These are phyloP conservation scores for Actenoides lindsayi DNA, from an alignment of 2,113 vertebrate species.

Conservation along the genomic window DNA sequence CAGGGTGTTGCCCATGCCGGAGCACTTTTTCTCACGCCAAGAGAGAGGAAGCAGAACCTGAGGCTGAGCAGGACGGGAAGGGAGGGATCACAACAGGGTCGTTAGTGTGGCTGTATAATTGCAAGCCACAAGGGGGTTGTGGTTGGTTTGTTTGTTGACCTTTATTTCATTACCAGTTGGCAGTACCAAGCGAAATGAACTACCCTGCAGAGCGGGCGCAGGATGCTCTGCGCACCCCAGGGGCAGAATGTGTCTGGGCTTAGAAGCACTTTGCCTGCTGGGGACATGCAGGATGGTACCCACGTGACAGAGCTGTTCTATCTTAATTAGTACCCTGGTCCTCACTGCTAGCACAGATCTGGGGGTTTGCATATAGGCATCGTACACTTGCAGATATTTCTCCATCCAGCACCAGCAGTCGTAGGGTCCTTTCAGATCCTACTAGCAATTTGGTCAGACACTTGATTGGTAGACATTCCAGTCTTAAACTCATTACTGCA, in stretches of 20 bases:
- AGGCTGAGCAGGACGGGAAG: background rate
- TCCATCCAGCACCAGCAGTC: background rate
- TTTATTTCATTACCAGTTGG: background rate
- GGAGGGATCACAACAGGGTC: background rate
- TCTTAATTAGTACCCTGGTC: background rate
- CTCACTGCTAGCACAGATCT: background rate
- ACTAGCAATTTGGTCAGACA: background rate
- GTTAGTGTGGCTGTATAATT: background rate
- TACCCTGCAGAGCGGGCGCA: fast-evolving
- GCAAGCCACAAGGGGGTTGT: background rate
- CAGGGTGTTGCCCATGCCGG: background rate
- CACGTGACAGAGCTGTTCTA: background rate
- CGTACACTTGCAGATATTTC: fast-evolving
- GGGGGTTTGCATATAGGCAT: background rate
- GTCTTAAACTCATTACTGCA: background rate
- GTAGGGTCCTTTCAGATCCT: background rate
- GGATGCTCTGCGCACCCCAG: background rate
- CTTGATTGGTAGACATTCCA: background rate
- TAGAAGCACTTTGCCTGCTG: fast-evolving
- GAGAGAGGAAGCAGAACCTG: background rate
- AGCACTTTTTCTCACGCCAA: fast-evolving
- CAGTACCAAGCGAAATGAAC: background rate
- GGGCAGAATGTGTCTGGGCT: background rate
- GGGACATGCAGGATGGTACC: background rate
- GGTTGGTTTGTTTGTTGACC: background rate